Base-by-base conservation (phyloP, 2,113 vertebrate genomes). In the Oncorhynchus tshawytscha region DNA sequence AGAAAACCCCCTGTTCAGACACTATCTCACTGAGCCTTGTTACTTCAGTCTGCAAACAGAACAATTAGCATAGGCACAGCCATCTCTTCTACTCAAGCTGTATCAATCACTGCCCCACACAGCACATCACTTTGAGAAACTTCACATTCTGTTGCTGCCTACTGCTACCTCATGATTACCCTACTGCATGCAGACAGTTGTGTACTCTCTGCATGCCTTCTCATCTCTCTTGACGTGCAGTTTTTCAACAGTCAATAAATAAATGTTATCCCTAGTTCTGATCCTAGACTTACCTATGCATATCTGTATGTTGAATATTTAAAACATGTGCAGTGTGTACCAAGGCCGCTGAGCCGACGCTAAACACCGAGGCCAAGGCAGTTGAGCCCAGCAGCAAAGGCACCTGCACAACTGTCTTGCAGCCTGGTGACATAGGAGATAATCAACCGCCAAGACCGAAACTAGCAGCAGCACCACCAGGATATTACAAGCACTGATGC, bases 11-110 rank as follows among this genome's bases (percentile, higher is more conserved):
- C 39, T n/a, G 69, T 76, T 5, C 65, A 75, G 72, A 78, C 75
- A 62, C 73, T 76, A 79, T 89, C 25, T 0, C 49, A 78, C 49
- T 45, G 77, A 81, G 83, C 78, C 64, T 54, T 57, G 75, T 76
- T 64, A 72, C 59, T 39, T 48, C 72, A 70, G 79, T 78, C 73
- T 82, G 79, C 81, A 84, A 85, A 86, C 78, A 87, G 45, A 79
- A 45, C 74, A 82, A 13, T 71, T 85, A 54, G 31, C 11, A 66
- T 29, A 45, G 34, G 77, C 16, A 62, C 59, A 62, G 59, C 59
- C n/a, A 24, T 45, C 13, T 34, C 22, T 12, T 66, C 64, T 68
- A 59, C 66, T 39, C 49, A 24, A 49, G 27, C 31, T 34, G 27
- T 29, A 45, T 51, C 34, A 9, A 48, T 49, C 25, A 59, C 20